Percentiles rank a stretch among this genome's conserved stretches.
phyloP scores from a whole-genome alignment of 2,113 vertebrate genomes.

The Calonectris borealis region DNA sequence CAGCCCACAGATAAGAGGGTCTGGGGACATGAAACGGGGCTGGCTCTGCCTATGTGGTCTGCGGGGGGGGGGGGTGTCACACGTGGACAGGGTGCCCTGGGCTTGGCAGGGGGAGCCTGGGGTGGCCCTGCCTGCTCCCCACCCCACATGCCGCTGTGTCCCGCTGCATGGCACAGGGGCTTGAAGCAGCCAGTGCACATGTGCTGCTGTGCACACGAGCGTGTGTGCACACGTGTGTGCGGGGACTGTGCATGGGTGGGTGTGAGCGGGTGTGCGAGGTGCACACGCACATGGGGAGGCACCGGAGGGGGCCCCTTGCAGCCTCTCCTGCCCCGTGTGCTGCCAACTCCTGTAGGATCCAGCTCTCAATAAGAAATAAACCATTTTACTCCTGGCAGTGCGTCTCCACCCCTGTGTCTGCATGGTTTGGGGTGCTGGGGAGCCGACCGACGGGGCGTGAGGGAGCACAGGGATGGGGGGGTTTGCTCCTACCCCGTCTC shows the following conservation, averaged over 20 bases:
- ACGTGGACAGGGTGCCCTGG: accelerated
- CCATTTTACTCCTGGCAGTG: background rate
- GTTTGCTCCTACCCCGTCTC: background rate
- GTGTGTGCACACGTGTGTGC: accelerated
- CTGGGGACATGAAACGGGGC: background rate
- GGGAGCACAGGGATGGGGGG: background rate
- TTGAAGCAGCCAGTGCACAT: accelerated
- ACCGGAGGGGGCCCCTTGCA: background rate
- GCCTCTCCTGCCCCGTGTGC: background rate
- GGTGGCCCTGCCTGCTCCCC: background rate
- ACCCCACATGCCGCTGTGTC: accelerated
- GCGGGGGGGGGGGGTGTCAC: accelerated
- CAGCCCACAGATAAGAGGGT: background rate
- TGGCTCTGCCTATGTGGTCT: background rate
- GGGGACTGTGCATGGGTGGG: background rate
- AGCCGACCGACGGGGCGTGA: accelerated
- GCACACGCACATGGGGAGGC: accelerated
- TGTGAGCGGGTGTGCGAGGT: accelerated
- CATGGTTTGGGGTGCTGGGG: background rate
- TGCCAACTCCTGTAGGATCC: background rate
- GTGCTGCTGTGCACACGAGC: background rate
- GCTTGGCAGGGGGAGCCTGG: background rate
- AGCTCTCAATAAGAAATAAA: slow-evolving; percentile 21
- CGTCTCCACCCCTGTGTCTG: background rate
- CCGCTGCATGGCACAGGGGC: accelerated